These are phyloP conservation scores for Trididemnum miniatum DNA, from an alignment of 23 tunicate species.

Conservation along the genomic window DNA sequence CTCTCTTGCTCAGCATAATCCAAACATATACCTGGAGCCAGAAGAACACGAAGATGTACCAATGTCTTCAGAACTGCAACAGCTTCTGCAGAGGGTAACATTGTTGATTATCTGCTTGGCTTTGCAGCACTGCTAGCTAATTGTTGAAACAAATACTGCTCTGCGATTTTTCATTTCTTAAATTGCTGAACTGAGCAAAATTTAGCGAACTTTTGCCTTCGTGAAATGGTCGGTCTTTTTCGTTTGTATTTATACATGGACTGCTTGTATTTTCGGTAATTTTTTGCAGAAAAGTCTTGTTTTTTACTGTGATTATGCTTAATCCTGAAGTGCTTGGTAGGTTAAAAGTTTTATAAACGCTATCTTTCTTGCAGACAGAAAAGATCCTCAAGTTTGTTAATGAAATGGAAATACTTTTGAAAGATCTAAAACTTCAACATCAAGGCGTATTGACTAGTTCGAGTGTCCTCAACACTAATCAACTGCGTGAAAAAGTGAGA, in stretches of 20 bases:
- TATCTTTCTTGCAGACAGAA: slow-evolving; percentile 37
- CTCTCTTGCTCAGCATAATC: slow-evolving; percentile 36
- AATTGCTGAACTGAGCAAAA: no score
- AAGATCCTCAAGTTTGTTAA: slow-evolving; percentile 55
- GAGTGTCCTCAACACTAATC: slow-evolving; percentile 26
- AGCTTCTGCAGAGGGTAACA: slow-evolving; percentile 47
- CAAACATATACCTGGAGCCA: slow-evolving; percentile 54
- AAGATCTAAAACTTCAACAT: slow-evolving; percentile 45
- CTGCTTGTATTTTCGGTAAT: no score
- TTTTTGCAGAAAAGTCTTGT: no score
- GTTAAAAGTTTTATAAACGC: not conserved
- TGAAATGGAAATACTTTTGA: slow-evolving; percentile 49
- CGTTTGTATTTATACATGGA: no score
- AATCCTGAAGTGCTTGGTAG: no score
- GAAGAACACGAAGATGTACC: slow-evolving; percentile 72
- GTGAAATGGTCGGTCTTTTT: no score
- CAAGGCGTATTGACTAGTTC: slow-evolving; percentile 36
- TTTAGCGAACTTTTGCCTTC: no score
- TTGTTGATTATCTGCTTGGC: no score
- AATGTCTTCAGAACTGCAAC: slow-evolving; percentile 28
- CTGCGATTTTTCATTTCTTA: no score
- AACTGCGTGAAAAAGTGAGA: slow-evolving; percentile 44
- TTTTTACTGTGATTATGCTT: no score
- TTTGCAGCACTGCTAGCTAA: no score
- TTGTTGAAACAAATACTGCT: no score